These are phyloP conservation scores for Dysdera silvatica DNA, from an alignment of 1,140 invertebrate genomes.

Conservation along the genomic window DNA sequence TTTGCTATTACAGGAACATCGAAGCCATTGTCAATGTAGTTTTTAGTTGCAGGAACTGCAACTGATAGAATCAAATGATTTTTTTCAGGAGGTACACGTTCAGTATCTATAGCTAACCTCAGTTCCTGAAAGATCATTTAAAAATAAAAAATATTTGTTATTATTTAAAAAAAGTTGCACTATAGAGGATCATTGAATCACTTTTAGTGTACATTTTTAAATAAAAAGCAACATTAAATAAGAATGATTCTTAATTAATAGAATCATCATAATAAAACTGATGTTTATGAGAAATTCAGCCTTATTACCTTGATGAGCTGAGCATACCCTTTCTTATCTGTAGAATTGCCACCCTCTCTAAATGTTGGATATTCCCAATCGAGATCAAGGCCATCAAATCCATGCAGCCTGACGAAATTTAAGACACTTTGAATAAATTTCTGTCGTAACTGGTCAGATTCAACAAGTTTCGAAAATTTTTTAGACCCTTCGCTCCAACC, in stretches of 20 bases:
- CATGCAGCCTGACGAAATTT: constrained; percentile 78
- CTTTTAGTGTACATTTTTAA: no score
- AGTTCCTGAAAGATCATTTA: constrained; percentile 60
- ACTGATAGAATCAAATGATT: constrained; percentile 79
- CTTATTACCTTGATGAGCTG: constrained; percentile 64
- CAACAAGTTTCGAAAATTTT: constrained; percentile 78
- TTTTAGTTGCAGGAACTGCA: constrained; percentile 85
- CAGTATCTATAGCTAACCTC: constrained; percentile 73
- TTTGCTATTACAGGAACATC: constrained; percentile 76
- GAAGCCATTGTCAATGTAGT: constrained; percentile 88
- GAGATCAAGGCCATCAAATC: constrained; percentile 91
- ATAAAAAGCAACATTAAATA: no score
- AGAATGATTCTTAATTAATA: no score
- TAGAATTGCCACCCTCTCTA: constrained; percentile 78
- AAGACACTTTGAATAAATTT: constrained; percentile 72
- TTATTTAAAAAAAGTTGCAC: no score
- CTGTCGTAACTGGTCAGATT: constrained; percentile 60
- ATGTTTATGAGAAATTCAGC: neutral
- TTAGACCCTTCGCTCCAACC: constrained; percentile 93
- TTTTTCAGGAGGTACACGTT: constrained; percentile 68
- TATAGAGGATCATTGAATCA: neutral
- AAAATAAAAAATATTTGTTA: neutral
- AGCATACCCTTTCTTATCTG: constrained; percentile 83
- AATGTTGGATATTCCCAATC: constrained; percentile 94
- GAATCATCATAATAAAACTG: no score